A percentile compares a stretch with the other conserved stretches of the same genome.
Evolutionary conservation across 2,888 invertebrate species (phyloP).

Genomic region (Drosophila fulvimacula): DNA sequence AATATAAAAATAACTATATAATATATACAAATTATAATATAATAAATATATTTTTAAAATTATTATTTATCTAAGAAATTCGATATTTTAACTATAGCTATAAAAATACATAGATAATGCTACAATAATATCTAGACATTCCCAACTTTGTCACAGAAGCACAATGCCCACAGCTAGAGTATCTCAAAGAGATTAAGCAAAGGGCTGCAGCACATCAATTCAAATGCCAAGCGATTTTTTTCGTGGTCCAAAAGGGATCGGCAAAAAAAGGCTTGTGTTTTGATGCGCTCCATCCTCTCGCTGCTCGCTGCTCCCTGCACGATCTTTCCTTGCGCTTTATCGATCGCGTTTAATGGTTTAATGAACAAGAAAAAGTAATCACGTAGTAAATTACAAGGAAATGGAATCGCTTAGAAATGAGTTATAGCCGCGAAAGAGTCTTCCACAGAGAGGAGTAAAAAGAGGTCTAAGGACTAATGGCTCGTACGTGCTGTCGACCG

Average conservation of each 20-base stretch:
- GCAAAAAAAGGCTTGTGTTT: constrained; percentile 23
- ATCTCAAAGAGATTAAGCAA: constrained; percentile 16
- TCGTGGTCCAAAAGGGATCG: constrained; percentile 42
- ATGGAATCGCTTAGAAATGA: constrained; percentile 76
- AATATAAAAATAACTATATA: too few species aligned
- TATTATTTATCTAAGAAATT: neutral
- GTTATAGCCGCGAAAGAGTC: constrained; percentile 53
- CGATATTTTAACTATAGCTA: neutral
- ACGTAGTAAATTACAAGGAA: constrained; percentile 80
- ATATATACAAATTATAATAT: too few species aligned
- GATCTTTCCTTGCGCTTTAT: constrained; percentile 43
- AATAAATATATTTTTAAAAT: neutral
- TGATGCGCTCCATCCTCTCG: constrained; percentile 21
- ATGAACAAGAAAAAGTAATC: constrained; percentile 80
- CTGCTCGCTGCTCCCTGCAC: neutral
- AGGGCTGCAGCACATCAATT: constrained; percentile 70
- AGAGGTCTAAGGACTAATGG: constrained; percentile 56
- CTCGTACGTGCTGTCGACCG: constrained; percentile 65
- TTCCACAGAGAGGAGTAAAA: neutral
- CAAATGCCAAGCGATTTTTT: constrained; percentile 46
- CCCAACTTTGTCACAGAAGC: neutral
- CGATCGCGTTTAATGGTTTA: constrained; percentile 80
- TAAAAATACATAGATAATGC: neutral
- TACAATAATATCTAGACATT: neutral
- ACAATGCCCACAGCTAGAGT: neutral